phyloP scores from a whole-genome alignment of 1,140 invertebrate genomes.

The Cataglyphis hispanica region DNA sequence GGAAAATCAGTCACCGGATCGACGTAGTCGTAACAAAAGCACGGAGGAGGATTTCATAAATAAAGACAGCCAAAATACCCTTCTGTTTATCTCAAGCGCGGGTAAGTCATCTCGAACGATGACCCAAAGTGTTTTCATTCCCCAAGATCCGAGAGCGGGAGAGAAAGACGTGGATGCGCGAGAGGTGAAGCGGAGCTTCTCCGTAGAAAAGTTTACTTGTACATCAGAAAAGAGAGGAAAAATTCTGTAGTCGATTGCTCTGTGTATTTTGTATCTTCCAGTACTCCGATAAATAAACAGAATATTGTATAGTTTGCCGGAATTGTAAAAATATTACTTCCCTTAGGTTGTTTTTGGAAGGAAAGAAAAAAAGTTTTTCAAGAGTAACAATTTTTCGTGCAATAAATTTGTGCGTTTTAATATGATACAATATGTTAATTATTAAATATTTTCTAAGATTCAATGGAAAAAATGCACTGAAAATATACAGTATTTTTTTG shows the following conservation, averaged over 20 bases:
- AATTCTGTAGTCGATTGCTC: conserved; percentile 34
- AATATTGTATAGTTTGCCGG: not conserved
- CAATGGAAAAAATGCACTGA: not conserved
- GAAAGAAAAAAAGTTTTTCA: not conserved
- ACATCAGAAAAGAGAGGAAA: not conserved
- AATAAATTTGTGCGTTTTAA: conserved; percentile 2
- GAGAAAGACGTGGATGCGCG: not conserved
- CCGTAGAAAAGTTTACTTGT: not conserved
- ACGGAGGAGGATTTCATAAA: conserved; percentile 39
- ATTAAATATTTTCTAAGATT: not conserved
- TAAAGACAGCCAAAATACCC: conserved; percentile 31
- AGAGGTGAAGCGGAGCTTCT: not conserved
- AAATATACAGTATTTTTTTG: too few relatives aligned
- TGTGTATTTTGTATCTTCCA: conserved; percentile 27
- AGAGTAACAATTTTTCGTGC: not conserved
- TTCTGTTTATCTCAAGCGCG: conserved; percentile 31
- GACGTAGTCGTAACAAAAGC: not conserved
- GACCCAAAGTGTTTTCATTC: conserved; percentile 37
- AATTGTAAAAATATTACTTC: conserved; percentile 18
- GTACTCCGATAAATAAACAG: conserved; percentile 40
- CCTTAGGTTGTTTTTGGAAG: not conserved
- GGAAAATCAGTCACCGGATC: not conserved
- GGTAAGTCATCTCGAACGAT: conserved; percentile 25
- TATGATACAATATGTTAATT: not conserved
- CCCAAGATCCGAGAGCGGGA: conserved; percentile 1